Percentiles rank a stretch among this genome's conserved stretches.
Evolutionary conservation across 2,113 vertebrate species (phyloP).

Genomic region (Crotalus viridis): DNA sequence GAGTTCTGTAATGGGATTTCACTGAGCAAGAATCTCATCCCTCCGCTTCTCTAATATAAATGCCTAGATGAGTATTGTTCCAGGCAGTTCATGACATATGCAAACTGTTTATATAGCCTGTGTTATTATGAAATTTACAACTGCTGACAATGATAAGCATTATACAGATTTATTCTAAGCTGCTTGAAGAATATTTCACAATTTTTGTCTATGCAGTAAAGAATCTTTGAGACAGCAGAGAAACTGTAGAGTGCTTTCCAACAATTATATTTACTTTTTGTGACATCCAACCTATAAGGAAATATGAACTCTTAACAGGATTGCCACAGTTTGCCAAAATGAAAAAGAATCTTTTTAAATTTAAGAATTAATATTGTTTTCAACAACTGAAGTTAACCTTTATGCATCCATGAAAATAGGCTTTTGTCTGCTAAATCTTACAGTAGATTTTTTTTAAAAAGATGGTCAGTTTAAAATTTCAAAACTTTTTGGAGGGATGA

Average conservation of each 20-base stretch:
- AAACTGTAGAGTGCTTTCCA: neutral
- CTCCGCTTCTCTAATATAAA: neutral
- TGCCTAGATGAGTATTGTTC: neutral
- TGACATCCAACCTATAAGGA: neutral
- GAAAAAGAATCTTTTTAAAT: neutral
- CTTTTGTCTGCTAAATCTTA: neutral
- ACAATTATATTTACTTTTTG: constrained; percentile 5
- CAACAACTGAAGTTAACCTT: neutral
- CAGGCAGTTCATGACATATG: neutral
- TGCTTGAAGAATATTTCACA: neutral
- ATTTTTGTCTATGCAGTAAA: neutral
- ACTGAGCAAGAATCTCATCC: neutral
- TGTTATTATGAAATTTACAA: neutral
- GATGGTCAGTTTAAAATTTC: neutral
- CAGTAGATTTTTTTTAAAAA: neutral
- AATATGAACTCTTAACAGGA: neutral
- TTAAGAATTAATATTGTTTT: neutral
- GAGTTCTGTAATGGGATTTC: neutral
- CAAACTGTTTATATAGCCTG: neutral
- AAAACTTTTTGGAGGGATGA: neutral
- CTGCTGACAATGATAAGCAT: neutral
- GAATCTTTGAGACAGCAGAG: neutral
- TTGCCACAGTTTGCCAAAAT: neutral
- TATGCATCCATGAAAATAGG: neutral
- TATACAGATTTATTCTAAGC: neutral